Base-by-base conservation (phyloP, 2,797 vertebrate genomes). In the Capromys pilorides region DNA sequence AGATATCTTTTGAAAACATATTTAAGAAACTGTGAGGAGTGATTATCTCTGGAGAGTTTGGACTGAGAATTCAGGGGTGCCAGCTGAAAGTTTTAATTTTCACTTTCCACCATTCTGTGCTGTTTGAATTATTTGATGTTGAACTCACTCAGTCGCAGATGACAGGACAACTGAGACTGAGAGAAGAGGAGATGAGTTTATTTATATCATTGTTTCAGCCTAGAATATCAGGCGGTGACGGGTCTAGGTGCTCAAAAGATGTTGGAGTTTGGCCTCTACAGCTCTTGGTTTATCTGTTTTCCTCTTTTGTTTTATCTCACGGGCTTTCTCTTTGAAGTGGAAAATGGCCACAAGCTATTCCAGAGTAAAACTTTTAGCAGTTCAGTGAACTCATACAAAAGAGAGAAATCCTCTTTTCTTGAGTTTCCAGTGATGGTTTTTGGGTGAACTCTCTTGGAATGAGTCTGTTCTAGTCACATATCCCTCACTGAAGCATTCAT, bases 61-160 rank as follows among this genome's bases (percentile, higher is more conserved):
- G 26, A 69, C 54, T 67, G 39, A 82, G 66, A 59, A 62, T 14
- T 77, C 8, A 14, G 1, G 11, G 5, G 67, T 49, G 19, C 59
- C 36, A 26, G 91, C 39, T 49, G 51, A 45, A 33, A 69, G n/a
- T 41, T 92, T 86, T 51, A 66, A 91, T 88, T 80, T 92, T 94
- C 71, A 81, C 83, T 92, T 57, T 54, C 21, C 11, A 28, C 6
- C 45, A 86, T 88, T 86, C 61, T 49, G 22, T 73, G 18, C 6
- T 24, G 33, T 84, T 80, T 82, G 36, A 91, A 21, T 64, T 41
- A 83, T 69, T 61, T 79, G 59, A 90, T 39, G 57, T 21, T 51
- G 73, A 73, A 87, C 16, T 22, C 39, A 18, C 18, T 91, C 18
- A 91, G 51, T 59, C 61, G 24, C 66, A 85, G 67, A 51, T 92